Conservation (phyloP, 2,113 vertebrate genomes). For the Barnardius zonarius region DNA sequence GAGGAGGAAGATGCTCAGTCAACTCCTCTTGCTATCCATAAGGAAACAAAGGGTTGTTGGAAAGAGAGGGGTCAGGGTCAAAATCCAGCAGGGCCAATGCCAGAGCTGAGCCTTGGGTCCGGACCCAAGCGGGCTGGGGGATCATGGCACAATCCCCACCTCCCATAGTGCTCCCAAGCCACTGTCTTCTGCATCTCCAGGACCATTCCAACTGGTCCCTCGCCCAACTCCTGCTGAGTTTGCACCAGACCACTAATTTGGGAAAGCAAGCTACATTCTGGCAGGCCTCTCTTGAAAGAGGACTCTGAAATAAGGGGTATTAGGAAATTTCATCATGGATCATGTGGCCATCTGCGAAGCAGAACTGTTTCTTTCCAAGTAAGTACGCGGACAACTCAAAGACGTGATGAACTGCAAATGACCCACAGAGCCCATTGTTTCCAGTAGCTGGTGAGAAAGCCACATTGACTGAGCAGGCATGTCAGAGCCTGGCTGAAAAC, state of each 20-base stretch:
- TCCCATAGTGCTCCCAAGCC: not conserved
- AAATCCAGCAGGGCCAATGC: not conserved
- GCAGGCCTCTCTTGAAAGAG: not conserved
- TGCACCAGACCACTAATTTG: not conserved
- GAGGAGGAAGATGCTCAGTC: not conserved
- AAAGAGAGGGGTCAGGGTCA: not conserved
- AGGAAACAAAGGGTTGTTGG: not conserved
- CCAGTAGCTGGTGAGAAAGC: not conserved
- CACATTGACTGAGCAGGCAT: not conserved
- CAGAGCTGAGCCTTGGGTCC: rapidly evolving
- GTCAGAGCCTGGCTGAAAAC: not conserved
- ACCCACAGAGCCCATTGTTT: not conserved
- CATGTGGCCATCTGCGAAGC: not conserved
- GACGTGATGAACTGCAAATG: constrained; percentile 13
- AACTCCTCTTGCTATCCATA: not conserved
- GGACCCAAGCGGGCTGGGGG: not conserved
- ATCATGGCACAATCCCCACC: rapidly evolving
- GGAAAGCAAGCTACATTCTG: not conserved
- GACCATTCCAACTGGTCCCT: not conserved
- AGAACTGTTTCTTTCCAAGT: not conserved
- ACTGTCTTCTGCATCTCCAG: rapidly evolving
- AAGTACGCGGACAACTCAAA: not conserved
- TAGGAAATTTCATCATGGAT: not conserved
- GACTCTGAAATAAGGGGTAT: not conserved
- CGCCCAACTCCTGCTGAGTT: not conserved